These are phyloP conservation scores for Gopherus flavomarginatus DNA, from an alignment of 2,113 vertebrate genomes.

Conservation along the genomic window DNA sequence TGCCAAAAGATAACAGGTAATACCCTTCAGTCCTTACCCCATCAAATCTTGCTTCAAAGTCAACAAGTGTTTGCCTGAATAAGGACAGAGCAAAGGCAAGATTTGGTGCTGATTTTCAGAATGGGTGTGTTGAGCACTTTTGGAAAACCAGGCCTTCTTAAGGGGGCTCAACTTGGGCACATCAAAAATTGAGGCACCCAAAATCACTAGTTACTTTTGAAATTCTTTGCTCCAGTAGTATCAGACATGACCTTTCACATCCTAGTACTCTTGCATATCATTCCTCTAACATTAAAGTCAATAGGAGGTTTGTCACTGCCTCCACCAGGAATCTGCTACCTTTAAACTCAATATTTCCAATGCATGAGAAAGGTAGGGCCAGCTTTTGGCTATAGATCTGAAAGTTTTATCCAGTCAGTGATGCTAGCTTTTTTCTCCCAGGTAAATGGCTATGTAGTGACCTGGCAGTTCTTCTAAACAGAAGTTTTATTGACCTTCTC, in stretches of 20 bases:
- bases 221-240: background rate
- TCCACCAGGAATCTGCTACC: background rate
- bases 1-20: background rate
- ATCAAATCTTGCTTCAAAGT: background rate
- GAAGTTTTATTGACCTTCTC: constrained; percentile 20
- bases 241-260: background rate
- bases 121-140: background rate
- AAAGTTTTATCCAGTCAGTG: constrained; percentile 7
- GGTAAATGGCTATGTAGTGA: background rate
- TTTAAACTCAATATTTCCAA: constrained; percentile 32
- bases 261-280: background rate
- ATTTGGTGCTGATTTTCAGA: constrained; percentile 17
- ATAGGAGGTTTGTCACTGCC: background rate
- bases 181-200: constrained; percentile 7
- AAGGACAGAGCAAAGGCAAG: background rate
- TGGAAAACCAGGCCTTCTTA: background rate
- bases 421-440: background rate
- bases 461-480: background rate
- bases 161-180: background rate
- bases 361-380: constrained; percentile 24
- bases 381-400: constrained; percentile 41
- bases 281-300: background rate
- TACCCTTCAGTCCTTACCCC: background rate
- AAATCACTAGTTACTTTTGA: background rate
- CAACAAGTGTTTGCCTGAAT: background rate